Evolutionary conservation across 1,140 invertebrate species (phyloP).

Genomic region (Drosophila nikananu): DNA sequence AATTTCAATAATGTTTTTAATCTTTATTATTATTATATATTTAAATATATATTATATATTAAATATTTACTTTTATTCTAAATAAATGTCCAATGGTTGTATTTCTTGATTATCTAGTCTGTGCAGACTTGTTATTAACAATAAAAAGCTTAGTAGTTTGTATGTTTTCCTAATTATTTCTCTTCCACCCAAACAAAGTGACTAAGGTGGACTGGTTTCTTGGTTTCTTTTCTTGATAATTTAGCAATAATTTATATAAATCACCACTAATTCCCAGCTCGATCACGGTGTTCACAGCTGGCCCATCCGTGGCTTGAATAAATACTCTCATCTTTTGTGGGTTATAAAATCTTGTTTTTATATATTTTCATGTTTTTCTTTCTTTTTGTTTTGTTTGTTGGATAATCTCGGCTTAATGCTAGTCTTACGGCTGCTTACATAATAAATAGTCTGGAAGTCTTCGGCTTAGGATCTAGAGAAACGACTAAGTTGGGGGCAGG

Average conservation of each 20-base stretch:
- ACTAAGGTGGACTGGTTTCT: background rate
- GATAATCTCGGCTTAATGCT: constrained; percentile 33
- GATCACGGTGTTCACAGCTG: background rate
- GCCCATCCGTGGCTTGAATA: constrained; percentile 2
- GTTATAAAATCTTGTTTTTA: constrained; percentile 58
- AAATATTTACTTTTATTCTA: too few relatives aligned
- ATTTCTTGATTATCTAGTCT: too few relatives aligned
- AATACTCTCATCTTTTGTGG: constrained; percentile 12
- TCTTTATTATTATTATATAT: too few relatives aligned
- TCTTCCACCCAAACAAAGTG: background rate
- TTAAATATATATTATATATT: too few relatives aligned
- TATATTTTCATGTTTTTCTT: constrained; percentile 34
- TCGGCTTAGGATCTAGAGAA: constrained; percentile 68
- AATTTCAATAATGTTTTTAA: too few relatives aligned
- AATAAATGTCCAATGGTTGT: too few relatives aligned
- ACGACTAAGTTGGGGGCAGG: constrained; percentile 50
- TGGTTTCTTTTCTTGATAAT: background rate
- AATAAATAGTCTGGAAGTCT: constrained; percentile 83
- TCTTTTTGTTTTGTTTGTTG: constrained; percentile 17
- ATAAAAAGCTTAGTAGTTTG: too few relatives aligned
- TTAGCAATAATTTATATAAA: background rate
- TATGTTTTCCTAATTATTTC: too few relatives aligned
- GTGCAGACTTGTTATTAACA: too few relatives aligned
- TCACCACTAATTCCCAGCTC: background rate
- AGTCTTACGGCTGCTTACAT: constrained; percentile 59